phyloP scores from a whole-genome alignment of 1,140 invertebrate genomes.

The Drosophila melanica region DNA sequence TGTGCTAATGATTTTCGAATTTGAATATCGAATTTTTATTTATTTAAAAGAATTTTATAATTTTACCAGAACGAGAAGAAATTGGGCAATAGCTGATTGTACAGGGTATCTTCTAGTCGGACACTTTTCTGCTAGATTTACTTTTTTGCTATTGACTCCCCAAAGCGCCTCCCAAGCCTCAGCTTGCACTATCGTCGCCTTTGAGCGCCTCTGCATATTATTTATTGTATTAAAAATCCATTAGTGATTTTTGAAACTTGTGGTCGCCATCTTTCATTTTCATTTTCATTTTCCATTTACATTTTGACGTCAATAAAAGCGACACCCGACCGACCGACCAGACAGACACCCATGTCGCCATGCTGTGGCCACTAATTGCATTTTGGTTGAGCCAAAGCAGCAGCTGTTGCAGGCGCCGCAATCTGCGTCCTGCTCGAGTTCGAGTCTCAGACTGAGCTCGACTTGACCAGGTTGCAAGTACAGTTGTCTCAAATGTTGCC shows the following conservation, averaged over 20 bases:
- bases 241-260: slow-evolving; percentile 81
- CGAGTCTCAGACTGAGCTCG: not conserved
- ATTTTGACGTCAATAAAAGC: slow-evolving; percentile 60
- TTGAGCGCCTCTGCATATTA: slow-evolving; percentile 52
- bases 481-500: too few relatives aligned
- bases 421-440: not conserved
- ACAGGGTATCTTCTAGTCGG: too few relatives aligned
- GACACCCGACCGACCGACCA: not conserved
- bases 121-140: too few relatives aligned
- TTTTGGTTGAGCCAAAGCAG: slow-evolving; percentile 67
- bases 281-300: slow-evolving; percentile 75
- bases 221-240: slow-evolving; percentile 82
- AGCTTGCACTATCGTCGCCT: not conserved
- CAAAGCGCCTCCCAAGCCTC: not conserved
- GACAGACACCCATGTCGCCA: slow-evolving; percentile 27
- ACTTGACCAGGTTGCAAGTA: not conserved
- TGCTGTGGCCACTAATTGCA: slow-evolving; percentile 77
- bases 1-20: too few relatives aligned
- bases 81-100: too few relatives aligned
- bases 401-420: slow-evolving; percentile 21
- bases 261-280: slow-evolving; percentile 63
- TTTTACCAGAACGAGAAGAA: too few relatives aligned
- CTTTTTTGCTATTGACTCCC: not conserved
- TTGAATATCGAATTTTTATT: too few relatives aligned
- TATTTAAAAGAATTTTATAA: too few relatives aligned